These are phyloP conservation scores for Phalacrocorax aristotelis DNA, from an alignment of 2,113 vertebrate species.

Conservation along the genomic window DNA sequence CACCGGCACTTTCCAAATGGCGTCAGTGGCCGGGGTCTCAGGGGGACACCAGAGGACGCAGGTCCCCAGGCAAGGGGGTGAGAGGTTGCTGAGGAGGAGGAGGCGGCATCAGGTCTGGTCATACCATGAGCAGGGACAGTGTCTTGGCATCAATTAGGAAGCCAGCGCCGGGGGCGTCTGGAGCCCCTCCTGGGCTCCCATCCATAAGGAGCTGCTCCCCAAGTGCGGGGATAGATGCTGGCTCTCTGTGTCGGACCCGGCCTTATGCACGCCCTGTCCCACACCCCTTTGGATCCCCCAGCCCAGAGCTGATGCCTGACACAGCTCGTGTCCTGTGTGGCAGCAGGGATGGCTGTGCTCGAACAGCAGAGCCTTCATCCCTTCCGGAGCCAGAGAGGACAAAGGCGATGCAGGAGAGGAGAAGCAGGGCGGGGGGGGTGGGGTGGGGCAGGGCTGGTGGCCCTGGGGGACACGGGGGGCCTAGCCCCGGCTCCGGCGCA, in stretches of 20 bases:
- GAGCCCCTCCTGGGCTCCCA: too few species aligned
- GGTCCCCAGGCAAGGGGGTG: background rate
- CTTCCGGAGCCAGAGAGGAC: background rate
- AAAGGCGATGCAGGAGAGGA: background rate
- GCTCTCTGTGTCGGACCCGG: background rate
- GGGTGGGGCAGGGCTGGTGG: background rate
- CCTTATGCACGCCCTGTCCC: background rate
- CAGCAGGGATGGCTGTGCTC: background rate
- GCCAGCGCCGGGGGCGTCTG: background rate
- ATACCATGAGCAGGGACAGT: background rate
- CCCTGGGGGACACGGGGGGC: background rate
- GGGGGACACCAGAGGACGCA: background rate
- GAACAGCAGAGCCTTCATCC: background rate
- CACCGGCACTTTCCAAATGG: background rate
- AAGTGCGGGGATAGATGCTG: fast-evolving
- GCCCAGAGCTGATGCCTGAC: background rate
- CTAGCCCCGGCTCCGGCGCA: background rate
- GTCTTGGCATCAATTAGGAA: background rate
- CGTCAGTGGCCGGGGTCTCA: background rate
- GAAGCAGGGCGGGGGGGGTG: background rate
- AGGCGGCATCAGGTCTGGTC: background rate
- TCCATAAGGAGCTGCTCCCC: background rate
- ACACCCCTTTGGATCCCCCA: background rate
- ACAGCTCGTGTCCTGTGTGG: background rate
- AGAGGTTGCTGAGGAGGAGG: background rate